Evolutionary conservation across 2,113 vertebrate species (phyloP).

Genomic region (Connochaetes taurinus): DNA sequence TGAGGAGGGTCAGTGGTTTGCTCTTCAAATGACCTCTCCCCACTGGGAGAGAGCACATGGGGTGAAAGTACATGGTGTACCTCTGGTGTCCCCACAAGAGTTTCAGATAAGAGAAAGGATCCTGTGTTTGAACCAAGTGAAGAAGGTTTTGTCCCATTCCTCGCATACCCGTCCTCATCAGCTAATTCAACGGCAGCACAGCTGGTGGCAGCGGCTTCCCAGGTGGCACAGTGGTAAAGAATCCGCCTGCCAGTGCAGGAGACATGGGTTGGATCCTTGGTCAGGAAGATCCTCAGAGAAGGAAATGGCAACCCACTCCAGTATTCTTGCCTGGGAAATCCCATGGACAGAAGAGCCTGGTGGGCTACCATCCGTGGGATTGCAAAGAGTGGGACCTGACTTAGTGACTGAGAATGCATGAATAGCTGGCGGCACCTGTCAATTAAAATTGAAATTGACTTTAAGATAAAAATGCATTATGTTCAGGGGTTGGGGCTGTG

Average conservation of each 20-base stretch:
- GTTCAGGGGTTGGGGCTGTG: not conserved
- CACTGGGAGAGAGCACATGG: not conserved
- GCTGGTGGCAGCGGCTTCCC: not conserved
- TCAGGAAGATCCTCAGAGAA: not conserved
- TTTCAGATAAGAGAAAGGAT: not conserved
- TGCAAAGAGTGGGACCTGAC: not conserved
- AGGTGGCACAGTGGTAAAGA: not conserved
- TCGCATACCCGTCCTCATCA: fast-evolving
- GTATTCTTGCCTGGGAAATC: not conserved
- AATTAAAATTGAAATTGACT: not conserved
- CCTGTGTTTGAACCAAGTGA: fast-evolving
- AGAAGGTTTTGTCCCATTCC: not conserved
- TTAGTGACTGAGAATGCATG: not conserved
- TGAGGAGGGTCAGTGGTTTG: not conserved
- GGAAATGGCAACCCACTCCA: not conserved
- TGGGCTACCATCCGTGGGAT: fast-evolving
- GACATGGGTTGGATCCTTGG: not conserved
- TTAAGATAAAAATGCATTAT: not conserved
- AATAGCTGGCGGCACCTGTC: not conserved
- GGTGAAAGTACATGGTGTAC: not conserved
- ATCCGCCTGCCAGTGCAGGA: not conserved
- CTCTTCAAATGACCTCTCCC: not conserved
- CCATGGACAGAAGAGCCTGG: not conserved
- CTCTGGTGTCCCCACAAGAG: not conserved
- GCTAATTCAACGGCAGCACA: not conserved